Evolutionary conservation across 2,113 vertebrate species (phyloP).

Genomic region (Cromileptes altivelis): DNA sequence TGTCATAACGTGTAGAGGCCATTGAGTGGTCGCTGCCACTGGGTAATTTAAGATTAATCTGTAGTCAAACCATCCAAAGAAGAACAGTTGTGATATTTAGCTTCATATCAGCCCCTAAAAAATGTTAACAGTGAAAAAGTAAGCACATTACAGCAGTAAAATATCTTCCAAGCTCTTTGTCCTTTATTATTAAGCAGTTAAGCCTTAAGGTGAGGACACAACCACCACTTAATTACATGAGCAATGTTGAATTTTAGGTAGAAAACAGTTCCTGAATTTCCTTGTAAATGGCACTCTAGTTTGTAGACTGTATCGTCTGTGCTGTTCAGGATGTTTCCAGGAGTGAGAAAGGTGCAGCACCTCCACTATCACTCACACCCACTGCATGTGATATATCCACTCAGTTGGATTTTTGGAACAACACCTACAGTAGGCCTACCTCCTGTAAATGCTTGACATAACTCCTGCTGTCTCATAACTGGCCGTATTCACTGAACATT

Average conservation of each 20-base stretch:
- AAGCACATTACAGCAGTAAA: not conserved
- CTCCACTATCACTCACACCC: not conserved
- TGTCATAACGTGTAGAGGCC: not conserved
- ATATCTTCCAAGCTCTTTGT: not conserved
- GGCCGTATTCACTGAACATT: not conserved
- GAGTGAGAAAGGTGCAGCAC: not conserved
- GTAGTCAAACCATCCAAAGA: not conserved
- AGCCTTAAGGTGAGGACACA: not conserved
- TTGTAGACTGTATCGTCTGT: not conserved
- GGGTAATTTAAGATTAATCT: not conserved
- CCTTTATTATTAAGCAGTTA: not conserved
- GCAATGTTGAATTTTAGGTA: not conserved
- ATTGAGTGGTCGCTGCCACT: not conserved
- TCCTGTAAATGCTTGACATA: not conserved
- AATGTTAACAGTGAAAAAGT: not conserved
- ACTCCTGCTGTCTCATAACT: not conserved
- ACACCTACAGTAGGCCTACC: not conserved
- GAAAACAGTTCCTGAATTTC: not conserved
- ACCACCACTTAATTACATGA: not conserved
- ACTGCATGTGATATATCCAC: not conserved
- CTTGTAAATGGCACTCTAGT: not conserved
- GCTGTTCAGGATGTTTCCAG: not conserved
- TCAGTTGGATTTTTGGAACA: not conserved
- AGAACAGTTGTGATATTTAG: not conserved
- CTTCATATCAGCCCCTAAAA: not conserved